Evolutionary conservation across 2,888 invertebrate species (phyloP), one percentile per base, ranked within the genome.

Genomic region (Melolontha melolontha): DNA sequence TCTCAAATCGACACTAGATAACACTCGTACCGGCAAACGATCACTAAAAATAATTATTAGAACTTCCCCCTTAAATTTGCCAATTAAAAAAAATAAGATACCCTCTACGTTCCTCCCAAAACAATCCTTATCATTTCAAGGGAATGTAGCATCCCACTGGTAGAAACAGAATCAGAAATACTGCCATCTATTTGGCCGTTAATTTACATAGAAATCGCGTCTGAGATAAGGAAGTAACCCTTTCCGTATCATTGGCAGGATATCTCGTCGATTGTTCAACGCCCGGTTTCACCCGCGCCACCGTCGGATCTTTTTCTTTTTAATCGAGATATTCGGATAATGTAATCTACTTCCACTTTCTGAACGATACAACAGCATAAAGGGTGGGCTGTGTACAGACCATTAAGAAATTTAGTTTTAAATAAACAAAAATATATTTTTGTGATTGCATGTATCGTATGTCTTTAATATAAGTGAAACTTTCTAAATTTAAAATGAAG

Each of bases 121-220:
- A 55, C 54, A 55, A 41, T 41, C 39, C 40, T 40, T 41, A 55
- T 55, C 54, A 17, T 47, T 14, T 12, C 16, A 16, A 8, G 16
- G 40, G 41, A 10, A 55, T 55, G 17, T 55, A 55, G 40, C 39
- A n/a, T 41, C 41, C 16, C 17, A 14, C 6, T 40, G 17, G 17
- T 14, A 40, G 54, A 40, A 55, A 55, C 40, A 34, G 34, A 55
- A 55, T 55, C 54, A 55, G 41, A 55, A 55, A 55, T 41, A 41
- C 10, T 34, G 34, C 34, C 41, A 34, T 55, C 54, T 55, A 16
- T 55, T 55, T 22, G 54, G 39, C 41, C 40, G 41, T 55, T 41
- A 55, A 69, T 69, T 69, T 69, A 62, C 69, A 69, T 69, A 69
- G 63, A 66, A 69, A 69, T 69, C 66, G 51, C 66, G 66, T 66